Percentiles rank a stretch among this genome's conserved stretches.
These are phyloP conservation scores for Loriculus beryllinus DNA, from an alignment of 2,797 vertebrate species.

Conservation along the genomic window DNA sequence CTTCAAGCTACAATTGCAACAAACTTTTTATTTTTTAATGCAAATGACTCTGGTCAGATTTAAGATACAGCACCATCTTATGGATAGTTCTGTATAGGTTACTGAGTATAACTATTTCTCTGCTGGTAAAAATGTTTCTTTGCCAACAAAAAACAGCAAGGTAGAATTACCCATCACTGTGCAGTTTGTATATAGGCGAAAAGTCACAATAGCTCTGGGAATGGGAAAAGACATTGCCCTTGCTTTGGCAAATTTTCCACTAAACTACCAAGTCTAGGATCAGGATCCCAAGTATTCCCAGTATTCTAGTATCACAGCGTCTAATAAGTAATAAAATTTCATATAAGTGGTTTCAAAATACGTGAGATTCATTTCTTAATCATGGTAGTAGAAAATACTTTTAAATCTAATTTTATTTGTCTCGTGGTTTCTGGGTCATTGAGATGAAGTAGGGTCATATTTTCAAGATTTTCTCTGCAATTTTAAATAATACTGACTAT, in stretches of 20 bases:
- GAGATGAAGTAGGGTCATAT: background rate
- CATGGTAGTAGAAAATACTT: background rate
- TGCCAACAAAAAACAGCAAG: background rate
- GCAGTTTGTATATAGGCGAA: background rate
- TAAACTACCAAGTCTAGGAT: background rate
- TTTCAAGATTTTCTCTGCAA: background rate
- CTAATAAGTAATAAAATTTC: background rate
- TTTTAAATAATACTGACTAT: background rate
- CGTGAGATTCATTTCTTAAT: background rate
- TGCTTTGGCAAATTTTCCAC: background rate
- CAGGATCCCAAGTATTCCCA: background rate
- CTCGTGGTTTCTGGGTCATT: background rate
- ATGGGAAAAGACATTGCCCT: background rate
- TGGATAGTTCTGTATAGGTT: slow-evolving; percentile 71
- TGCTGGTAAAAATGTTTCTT: background rate
- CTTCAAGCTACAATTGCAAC: slow-evolving; percentile 2
- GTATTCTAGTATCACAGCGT: background rate
- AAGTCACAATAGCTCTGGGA: background rate
- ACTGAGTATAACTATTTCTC: background rate
- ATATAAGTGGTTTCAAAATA: background rate
- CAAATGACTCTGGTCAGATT: slow-evolving; percentile 62
- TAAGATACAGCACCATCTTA: slow-evolving; percentile 81
- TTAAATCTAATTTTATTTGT: background rate
- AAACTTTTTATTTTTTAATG: slow-evolving; percentile 26
- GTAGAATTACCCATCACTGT: background rate